Base-by-base conservation (phyloP, 2,113 vertebrate genomes). In the Pseudolaguvia tuberculata region DNA sequence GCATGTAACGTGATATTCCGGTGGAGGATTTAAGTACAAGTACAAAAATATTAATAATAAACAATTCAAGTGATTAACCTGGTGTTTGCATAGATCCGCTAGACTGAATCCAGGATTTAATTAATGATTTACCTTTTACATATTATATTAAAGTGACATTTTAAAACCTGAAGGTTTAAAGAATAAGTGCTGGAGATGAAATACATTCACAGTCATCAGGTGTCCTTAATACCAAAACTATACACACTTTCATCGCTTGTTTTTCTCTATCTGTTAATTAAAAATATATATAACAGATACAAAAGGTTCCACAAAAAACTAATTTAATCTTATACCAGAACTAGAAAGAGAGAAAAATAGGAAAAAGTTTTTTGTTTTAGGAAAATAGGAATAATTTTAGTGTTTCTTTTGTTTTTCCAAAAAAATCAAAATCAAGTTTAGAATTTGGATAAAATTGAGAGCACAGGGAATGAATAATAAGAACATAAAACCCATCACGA, bases 61-160 rank as follows among this genome's bases (percentile, higher is more conserved):
- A 45, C 31, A 12, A 47, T 72, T 58, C 14, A 29, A 59, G 29
- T 11, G 20, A 59, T 50, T 50, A 52, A 70, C 51, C 25, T 14
- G 39, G 20, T 18, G 48, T 68, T 73, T 78, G 76, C 76, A 78
- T 78, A 73, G 63, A 78, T 55, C 25, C 17, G 13, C 52, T n/a
- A 35, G 10, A 13, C 51, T 31, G 9, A 27, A 51, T 52, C 9
- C 27, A 31, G 13, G 61, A 18, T 66, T 65, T 42, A 31, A 10
- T 51, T 31, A 62, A 61, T 55, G 50, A 51, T 65, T 53, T 23
- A 27, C 9, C 42, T 25, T 65, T 53, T 23, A 27, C 9, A 53
- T 25, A 13, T 39, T 12, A 47, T 45, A 45, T 65, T 53, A 65
- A 74, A 74, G 72, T 73, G 58, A 35, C 59, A 45, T 42, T 4